Percentiles rank a stretch among this genome's conserved stretches.
Evolutionary conservation across 2,113 vertebrate genomes (phyloP).

Genomic region (Sula dactylatra): DNA sequence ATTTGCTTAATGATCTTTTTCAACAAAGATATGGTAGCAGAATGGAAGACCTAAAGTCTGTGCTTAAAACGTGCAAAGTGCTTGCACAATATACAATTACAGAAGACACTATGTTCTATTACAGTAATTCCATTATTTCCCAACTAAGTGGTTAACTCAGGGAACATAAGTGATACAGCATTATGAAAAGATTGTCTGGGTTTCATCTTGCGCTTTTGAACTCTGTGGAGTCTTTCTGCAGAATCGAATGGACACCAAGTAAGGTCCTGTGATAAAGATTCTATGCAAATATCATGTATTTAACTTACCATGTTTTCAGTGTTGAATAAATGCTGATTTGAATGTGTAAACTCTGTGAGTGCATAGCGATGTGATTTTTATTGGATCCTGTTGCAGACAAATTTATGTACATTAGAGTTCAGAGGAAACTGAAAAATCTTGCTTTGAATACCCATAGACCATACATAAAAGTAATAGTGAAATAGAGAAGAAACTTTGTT

Average conservation of each 20-base stretch:
- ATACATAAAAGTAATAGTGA: neutral
- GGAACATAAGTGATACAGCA: neutral
- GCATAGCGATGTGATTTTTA: neutral
- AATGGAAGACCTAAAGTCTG: neutral
- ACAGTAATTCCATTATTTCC: neutral
- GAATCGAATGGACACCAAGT: neutral
- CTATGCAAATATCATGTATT: neutral
- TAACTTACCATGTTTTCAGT: neutral
- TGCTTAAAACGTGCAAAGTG: neutral
- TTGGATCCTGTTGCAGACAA: neutral
- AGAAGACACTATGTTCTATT: neutral
- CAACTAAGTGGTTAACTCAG: neutral
- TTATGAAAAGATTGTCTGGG: neutral
- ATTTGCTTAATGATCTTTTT: neutral
- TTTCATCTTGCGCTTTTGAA: neutral
- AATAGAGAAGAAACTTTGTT: neutral
- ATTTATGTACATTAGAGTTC: neutral
- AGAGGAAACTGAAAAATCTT: neutral
- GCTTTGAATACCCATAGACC: neutral
- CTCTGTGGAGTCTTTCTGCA: neutral
- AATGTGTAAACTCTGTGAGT: neutral
- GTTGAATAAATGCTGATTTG: neutral
- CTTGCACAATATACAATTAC: neutral
- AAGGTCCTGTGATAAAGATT: neutral
- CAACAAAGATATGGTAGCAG: neutral